Base-by-base conservation (phyloP, 2,888 invertebrate species). In the Dynastes tityus region DNA sequence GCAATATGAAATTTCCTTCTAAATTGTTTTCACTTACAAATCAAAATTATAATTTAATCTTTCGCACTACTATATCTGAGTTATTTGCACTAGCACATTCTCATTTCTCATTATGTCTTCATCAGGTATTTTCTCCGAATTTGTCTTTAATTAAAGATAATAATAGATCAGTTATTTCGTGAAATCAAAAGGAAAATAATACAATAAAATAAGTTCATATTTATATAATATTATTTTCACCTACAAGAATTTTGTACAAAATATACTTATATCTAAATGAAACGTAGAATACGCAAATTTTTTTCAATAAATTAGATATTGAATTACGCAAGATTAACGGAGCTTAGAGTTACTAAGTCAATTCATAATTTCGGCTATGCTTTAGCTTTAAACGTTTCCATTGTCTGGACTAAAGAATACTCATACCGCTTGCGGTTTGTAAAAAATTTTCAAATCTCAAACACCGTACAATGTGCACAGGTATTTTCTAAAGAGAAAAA, bases 151-250 rank as follows among this genome's bases (percentile, higher is more conserved):
- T 63, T 63, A 63, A 3, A 32, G 13, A 13, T 63, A 63, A 63
- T 13, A 9, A 63, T 29, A 32, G 27, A 32, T 32, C 63, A 22
- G 1, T 55, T 63, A 32, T 32, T 63, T 63, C 13, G 32, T 32
- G 29, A 29, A 63, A 63, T 32, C 1, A 37, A 37, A 37, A 37
- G 13, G 27, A 63, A 32, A 63, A 63, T 32, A 63, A 32, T 11
- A n/a, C 11, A 63, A 32, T 63, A 63, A 63, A 27, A 63, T 32
- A 55, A 6, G 8, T 45, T 22, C 2, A 16, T 27, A 45, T 67
- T 67, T 67, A 67, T 67, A 67, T 67, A 67, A 67, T 67, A 22
- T 22, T 45, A 45, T 67, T 67, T 67, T 67, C 67, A 67, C 67
- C 67, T 16, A 27, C n/a, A 49, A 67, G 67, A 27, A 67, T 49